Evolutionary conservation across 2,797 vertebrate genomes (phyloP).

Genomic region (Myotis vivesi): DNA sequence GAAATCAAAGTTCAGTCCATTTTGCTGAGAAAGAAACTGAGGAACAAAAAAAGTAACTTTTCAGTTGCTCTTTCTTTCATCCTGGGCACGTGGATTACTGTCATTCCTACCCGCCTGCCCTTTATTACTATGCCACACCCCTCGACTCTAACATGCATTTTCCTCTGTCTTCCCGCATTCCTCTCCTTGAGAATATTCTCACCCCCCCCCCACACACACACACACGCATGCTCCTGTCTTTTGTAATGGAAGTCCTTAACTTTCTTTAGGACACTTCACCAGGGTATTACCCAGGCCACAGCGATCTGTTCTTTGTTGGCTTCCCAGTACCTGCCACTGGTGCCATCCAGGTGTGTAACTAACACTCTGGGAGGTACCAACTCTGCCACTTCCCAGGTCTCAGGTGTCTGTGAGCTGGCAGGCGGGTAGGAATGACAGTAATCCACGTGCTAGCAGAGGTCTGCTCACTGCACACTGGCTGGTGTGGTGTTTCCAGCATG

Average conservation of each 20-base stretch:
- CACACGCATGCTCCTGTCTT: background rate
- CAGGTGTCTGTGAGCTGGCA: accelerated
- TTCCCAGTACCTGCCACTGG: background rate
- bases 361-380: no score
- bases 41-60: background rate
- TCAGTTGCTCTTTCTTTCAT: background rate
- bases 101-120: no score
- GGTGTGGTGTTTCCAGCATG: accelerated
- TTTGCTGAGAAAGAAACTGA: background rate
- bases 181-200: background rate
- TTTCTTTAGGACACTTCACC: background rate
- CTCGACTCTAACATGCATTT: background rate
- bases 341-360: background rate
- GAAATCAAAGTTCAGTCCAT: background rate
- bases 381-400: background rate
- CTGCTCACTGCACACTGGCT: accelerated
- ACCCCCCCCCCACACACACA: no score
- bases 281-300: background rate
- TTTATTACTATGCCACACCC: no score
- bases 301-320: no score
- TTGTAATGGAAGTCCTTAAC: background rate
- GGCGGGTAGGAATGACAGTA: accelerated
- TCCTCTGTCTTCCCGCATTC: background rate
- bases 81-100: no score
- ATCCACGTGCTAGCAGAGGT: no score